Base-by-base conservation (phyloP, 2,888 invertebrate genomes). In the Mimumesa dahlbomi region DNA sequence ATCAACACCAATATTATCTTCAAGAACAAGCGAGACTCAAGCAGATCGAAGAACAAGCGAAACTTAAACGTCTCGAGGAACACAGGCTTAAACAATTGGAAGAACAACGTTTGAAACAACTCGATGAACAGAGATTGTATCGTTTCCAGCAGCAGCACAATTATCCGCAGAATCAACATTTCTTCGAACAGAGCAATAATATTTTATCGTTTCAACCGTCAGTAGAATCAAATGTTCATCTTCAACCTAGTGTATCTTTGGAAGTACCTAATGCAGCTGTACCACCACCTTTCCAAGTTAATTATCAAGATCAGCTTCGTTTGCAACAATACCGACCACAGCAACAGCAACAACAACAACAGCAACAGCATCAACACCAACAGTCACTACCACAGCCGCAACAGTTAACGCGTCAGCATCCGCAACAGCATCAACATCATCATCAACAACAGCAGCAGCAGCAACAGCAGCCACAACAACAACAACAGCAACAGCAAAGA, bases 81-180 rank as follows among this genome's bases (percentile, higher is more conserved):
- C 90, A 91, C 11, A 53, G 76, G 4, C 58, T 50, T 13, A 75
- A 77, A 22, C 81, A 84, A 11, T 75, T 84, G 18, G 67, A 77
- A 9, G 77, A 76, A 13, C 77, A 81, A 11, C 38, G 63, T 38
- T 42, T 65, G 11, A 75, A 72, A 2, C 78, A 77, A 9, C 57
- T 91, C 71, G 90, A 91, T 73, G 75, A 86, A 4, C 90, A 91
- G 64, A 88, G 89, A 21, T 87, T 90, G 46, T 90, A 90, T 70
- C 66, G 71, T 3, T 64, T 75, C 53, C 90, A 90, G 22, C 88
- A 89, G 66, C 75, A 79, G 22, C 75, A 78, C 21, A 68, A 66
- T 58, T 66, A 70, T 19, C 82, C 80, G 1, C 76, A 66, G 14
- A 81, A 81, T 14, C 78, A 75, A 34, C 78, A 58, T 16, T 78